Base-by-base conservation (phyloP, 2,888 invertebrate genomes). In the Pheosia tremula region DNA sequence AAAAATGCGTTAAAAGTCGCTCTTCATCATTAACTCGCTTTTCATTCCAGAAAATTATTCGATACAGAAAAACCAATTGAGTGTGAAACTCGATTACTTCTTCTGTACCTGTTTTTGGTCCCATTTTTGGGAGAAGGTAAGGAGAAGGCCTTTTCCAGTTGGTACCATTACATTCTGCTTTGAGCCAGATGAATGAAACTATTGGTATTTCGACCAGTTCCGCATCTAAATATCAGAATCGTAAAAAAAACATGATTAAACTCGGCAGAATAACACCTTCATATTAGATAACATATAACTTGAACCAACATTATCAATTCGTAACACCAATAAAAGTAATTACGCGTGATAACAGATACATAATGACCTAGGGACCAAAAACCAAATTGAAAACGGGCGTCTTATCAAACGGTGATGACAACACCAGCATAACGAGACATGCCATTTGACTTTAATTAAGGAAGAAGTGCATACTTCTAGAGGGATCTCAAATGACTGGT, bases 371-470 rank as follows among this genome's bases (percentile, higher is more conserved):
- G 69, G 69, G 67, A 72, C 76, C 74, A 63, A 74, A 71, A 79
- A 73, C 77, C 77, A 74, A 81, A 79, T 74, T 72, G 66, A 74
- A 77, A 77, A 71, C 68, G 59, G 67, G 63, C 75, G 70, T 67
- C 69, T 80, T 81, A 85, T 82, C 83, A 77, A 59, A 50, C 62
- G 68, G 41, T 70, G 65, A 68, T 64, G 64, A 68, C 56, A 68
- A 50, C 55, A 64, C 83, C 80, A 79, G 8, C 52, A 55, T 60
- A 64, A 59, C 57, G 53, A 62, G 75, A 66, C 43, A 75, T 62
- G 50, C 61, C 54, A 64, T 62, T 61, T 57, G 24, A 61, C 39
- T 36, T 13, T 66, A 65, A 63, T 62, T 62, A 63, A 57, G 56
- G 47, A 62, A 52, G 60, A 63, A 24, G 39, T 52, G 57, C 41